A percentile compares a stretch with the other conserved stretches of the same genome.
These are phyloP conservation scores for Hemicrepidius hirtus DNA, from an alignment of 2,888 invertebrate genomes.

Conservation along the genomic window DNA sequence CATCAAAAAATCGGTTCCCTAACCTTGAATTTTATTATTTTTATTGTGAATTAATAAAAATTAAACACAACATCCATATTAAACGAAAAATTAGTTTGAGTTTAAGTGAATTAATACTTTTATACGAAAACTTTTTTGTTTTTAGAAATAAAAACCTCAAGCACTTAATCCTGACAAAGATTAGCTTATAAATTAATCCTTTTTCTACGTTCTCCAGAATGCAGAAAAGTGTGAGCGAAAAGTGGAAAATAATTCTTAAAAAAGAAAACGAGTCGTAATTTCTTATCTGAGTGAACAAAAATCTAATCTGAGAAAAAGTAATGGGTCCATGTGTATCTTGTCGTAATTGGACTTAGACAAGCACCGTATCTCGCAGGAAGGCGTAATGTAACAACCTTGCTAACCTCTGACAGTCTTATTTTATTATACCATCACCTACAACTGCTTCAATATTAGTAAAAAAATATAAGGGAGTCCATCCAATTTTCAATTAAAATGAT, in stretches of 20 bases:
- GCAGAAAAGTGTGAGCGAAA: not conserved
- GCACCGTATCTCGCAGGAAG: slow-evolving; percentile 10
- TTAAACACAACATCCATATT: too few relatives aligned
- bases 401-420: not conserved
- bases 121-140: too few relatives aligned
- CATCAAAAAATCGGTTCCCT: too few relatives aligned
- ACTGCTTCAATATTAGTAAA: slow-evolving; percentile 9
- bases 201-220: not conserved
- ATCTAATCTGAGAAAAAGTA: slow-evolving; percentile 27
- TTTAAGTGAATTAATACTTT: too few relatives aligned
- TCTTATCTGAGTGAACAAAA: slow-evolving; percentile 30
- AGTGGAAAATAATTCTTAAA: slow-evolving; percentile 16
- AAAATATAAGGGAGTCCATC: not conserved
- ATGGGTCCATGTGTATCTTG: slow-evolving; percentile 25
- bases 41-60: too few relatives aligned
- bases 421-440: not conserved
- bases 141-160: too few relatives aligned
- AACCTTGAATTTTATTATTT: too few relatives aligned
- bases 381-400: not conserved
- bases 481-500: slow-evolving; percentile 24
- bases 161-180: not conserved
- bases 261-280: slow-evolving; percentile 17
- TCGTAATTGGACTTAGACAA: slow-evolving; percentile 31
- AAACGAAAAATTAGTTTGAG: too few relatives aligned
- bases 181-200: not conserved